phyloP scores from a whole-genome alignment of 1,140 invertebrate genomes.

The Anagrus nilaparvatae region DNA sequence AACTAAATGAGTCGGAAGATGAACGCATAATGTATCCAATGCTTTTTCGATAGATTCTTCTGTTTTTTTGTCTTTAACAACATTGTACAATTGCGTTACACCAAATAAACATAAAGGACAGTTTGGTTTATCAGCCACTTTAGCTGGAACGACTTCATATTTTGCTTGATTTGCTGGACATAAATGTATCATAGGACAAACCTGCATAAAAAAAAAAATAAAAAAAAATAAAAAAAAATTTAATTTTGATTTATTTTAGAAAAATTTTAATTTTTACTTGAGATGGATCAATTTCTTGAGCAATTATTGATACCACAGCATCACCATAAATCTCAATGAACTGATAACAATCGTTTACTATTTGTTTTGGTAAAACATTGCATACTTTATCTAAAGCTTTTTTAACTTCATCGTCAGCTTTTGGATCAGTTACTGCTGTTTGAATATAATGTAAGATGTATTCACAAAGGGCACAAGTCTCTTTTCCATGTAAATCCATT shows the following conservation, averaged over 20 bases:
- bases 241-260: not conserved
- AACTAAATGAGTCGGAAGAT: conserved; percentile 52
- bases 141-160: too few relatives aligned
- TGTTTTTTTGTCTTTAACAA: conserved; percentile 58
- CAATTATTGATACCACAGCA: conserved; percentile 63
- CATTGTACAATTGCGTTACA: conserved; percentile 56
- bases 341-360: conserved; percentile 59
- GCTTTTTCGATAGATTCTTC: conserved; percentile 54
- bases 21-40: conserved; percentile 60
- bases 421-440: conserved; percentile 54
- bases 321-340: conserved; percentile 70
- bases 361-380: conserved; percentile 50
- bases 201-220: conserved; percentile 32
- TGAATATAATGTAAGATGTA: conserved; percentile 74
- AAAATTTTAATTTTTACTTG: conserved; percentile 47
- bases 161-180: conserved; percentile 43
- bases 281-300: conserved; percentile 72
- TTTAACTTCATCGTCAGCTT: conserved; percentile 58
- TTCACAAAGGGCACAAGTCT: conserved; percentile 68
- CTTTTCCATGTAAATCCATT: conserved; percentile 29
- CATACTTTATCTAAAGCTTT: conserved; percentile 57
- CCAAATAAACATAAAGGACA: conserved; percentile 78
- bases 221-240: conserved; percentile 23
- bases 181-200: conserved; percentile 51
- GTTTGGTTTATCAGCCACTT: conserved; percentile 48